Conservation (phyloP, 2,797 vertebrate species). For the Halcyon smyrnensis region DNA sequence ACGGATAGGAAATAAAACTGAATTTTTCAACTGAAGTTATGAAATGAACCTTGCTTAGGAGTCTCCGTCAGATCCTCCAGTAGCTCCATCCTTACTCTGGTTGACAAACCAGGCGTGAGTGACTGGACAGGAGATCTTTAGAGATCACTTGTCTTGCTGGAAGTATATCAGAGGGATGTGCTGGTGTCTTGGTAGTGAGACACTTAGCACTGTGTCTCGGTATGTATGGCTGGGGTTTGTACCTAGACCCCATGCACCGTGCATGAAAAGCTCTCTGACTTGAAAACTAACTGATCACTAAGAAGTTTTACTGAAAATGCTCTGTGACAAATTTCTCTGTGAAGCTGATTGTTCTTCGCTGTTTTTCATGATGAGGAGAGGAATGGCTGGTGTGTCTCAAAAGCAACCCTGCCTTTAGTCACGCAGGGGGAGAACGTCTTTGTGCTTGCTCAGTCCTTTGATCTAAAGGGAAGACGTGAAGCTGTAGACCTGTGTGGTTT, state of each 20-base stretch:
- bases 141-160: background rate
- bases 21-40: conserved; percentile 46
- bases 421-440: background rate
- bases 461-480: conserved; percentile 22
- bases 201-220: background rate
- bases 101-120: background rate
- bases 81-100: background rate
- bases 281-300: conserved; percentile 42
- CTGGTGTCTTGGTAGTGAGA: background rate
- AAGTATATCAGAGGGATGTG: background rate
- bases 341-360: conserved; percentile 52
- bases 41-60: conserved; percentile 13
- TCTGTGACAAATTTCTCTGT: conserved; percentile 39
- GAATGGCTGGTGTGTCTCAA: conserved; percentile 27
- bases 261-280: conserved; percentile 34
- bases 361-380: conserved; percentile 55
- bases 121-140: background rate
- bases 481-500: conserved; percentile 28
- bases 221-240: background rate
- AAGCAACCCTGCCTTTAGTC: conserved; percentile 51
- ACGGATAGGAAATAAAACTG: conserved; percentile 69
- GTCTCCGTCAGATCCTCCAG: background rate
- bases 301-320: conserved; percentile 24
- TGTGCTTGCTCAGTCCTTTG: conserved; percentile 4
- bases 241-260: background rate